phyloP scores from a whole-genome alignment of 1,140 invertebrate genomes.

The Scaptomyza graminum region DNA sequence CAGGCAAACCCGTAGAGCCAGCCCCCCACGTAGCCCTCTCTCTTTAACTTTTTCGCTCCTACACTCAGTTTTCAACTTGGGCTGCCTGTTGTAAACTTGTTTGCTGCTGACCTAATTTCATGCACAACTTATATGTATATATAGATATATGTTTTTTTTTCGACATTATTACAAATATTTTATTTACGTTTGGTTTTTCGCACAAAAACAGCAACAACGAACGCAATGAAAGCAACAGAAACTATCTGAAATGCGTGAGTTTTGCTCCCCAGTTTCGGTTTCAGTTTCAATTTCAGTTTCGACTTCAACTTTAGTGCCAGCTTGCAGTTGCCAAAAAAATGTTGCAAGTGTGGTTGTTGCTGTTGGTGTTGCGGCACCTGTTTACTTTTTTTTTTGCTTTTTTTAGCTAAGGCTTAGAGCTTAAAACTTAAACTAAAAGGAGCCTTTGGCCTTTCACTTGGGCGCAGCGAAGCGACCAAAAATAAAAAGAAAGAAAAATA shows the following conservation, averaged over 20 bases:
- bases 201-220: constrained; percentile 41
- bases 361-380: constrained; percentile 12
- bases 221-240: constrained; percentile 23
- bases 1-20: constrained; percentile 30
- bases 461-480: constrained; percentile 23
- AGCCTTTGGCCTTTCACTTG: constrained; percentile 70
- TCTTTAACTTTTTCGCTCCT: neutral
- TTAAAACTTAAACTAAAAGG: neutral
- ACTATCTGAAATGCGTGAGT: constrained; percentile 28
- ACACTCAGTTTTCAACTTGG: constrained; percentile 4
- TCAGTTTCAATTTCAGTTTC: constrained; percentile 15
- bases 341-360: constrained; percentile 4
- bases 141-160: constrained; percentile 36
- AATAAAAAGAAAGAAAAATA: neutral
- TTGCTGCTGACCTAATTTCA: constrained; percentile 76
- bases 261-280: constrained; percentile 10
- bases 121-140: constrained; percentile 47
- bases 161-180: constrained; percentile 69
- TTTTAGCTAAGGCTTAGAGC: constrained; percentile 1
- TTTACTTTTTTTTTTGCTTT: constrained; percentile 1
- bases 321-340: neutral
- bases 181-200: constrained; percentile 47
- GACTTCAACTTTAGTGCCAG: constrained; percentile 13
- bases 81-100: constrained; percentile 56
- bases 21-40: neutral